Evolutionary conservation across 2,888 invertebrate genomes (phyloP).

Genomic region (Drosophila basisetae): DNA sequence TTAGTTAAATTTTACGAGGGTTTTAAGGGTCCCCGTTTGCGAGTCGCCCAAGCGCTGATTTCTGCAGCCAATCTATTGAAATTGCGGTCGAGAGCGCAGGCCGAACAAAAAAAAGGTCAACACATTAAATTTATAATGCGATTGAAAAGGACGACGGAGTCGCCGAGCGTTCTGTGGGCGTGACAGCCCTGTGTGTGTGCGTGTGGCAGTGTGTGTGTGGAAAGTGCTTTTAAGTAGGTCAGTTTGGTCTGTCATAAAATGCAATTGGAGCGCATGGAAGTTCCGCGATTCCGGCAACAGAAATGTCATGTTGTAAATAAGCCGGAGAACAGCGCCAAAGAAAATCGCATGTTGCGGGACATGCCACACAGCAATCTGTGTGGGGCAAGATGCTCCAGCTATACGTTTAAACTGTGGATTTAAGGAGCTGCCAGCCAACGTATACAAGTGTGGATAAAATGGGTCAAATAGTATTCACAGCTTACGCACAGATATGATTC

Average conservation of each 20-base stretch:
- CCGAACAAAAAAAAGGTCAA: slow-evolving; percentile 69
- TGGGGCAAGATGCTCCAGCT: slow-evolving; percentile 6
- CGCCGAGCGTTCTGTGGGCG: slow-evolving; percentile 13
- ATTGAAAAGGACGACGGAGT: slow-evolving; percentile 59
- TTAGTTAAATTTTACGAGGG: slow-evolving; percentile 78
- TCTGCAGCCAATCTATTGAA: slow-evolving; percentile 72
- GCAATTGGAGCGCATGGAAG: slow-evolving; percentile 79
- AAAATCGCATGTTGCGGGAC: slow-evolving; percentile 21
- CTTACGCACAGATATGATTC: not conserved
- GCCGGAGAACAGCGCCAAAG: slow-evolving; percentile 13
- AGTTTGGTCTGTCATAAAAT: slow-evolving; percentile 79
- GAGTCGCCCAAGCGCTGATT: slow-evolving; percentile 49
- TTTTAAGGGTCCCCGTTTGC: slow-evolving; percentile 39
- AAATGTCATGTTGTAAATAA: slow-evolving; percentile 79
- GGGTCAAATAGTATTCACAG: not conserved
- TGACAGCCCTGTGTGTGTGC: slow-evolving; percentile 1
- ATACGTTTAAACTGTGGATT: not conserved
- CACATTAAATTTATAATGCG: slow-evolving; percentile 80
- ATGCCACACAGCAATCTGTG: slow-evolving; percentile 6
- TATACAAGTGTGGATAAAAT: not conserved
- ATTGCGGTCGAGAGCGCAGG: slow-evolving; percentile 70
- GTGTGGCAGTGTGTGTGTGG: slow-evolving; percentile 8
- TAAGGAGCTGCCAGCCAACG: not conserved
- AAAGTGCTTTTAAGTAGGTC: slow-evolving; percentile 74
- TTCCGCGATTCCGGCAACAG: slow-evolving; percentile 69